phyloP scores from a whole-genome alignment of 1,140 invertebrate genomes.

The Himalopsyche phryganea region DNA sequence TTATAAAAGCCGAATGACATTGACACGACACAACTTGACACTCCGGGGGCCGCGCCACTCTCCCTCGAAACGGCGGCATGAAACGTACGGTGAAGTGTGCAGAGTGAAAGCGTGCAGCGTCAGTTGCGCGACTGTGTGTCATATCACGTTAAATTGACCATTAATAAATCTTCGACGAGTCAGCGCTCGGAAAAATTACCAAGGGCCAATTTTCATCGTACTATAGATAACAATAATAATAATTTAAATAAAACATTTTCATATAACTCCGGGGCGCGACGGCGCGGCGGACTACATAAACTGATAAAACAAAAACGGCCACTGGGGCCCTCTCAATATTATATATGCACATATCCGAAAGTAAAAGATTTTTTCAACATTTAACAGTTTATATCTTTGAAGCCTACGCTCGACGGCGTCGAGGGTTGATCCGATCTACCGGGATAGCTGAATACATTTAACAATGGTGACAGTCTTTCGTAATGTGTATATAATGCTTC shows the following conservation, averaged over 20 bases:
- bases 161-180: conserved; percentile 30
- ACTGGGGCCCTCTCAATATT: not conserved
- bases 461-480: conserved; percentile 34
- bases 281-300: not conserved
- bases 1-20: conserved; percentile 20
- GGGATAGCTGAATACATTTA: conserved; percentile 26
- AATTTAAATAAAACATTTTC: not conserved
- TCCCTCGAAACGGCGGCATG: not conserved
- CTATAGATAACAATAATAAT: not conserved
- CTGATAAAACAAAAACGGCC: not conserved
- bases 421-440: no score
- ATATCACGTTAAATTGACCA: conserved; percentile 32
- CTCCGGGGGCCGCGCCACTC: not conserved
- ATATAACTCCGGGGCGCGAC: not conserved
- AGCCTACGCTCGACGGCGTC: no score
- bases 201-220: conserved; percentile 30
- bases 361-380: no score
- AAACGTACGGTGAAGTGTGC: not conserved
- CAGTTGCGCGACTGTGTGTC: conserved; percentile 11
- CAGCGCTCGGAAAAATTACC: conserved; percentile 29
- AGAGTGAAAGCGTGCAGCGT: conserved; percentile 4
- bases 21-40: conserved; percentile 21
- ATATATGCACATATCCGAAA: no score
- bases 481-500: conserved; percentile 30
- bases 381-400: no score